Evolutionary conservation across 1,140 invertebrate species (phyloP).

Genomic region (Pseudomyrmex concolor): DNA sequence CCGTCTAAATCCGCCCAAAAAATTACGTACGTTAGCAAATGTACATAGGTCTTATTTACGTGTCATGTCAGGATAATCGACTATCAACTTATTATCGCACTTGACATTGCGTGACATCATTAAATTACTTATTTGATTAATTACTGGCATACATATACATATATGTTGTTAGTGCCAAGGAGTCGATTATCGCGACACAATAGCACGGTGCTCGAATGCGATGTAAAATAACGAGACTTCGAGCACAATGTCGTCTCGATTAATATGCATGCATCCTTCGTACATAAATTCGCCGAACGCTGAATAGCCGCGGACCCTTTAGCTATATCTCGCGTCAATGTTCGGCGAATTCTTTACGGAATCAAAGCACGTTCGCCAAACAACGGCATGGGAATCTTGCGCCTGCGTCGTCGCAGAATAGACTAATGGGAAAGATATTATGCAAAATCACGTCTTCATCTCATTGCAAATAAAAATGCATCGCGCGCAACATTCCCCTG

Average conservation of each 20-base stretch:
- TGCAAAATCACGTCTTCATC: conserved; percentile 39
- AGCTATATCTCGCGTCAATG: conserved; percentile 61
- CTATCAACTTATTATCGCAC: conserved; percentile 19
- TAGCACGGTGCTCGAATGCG: conserved; percentile 61
- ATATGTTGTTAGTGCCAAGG: conserved; percentile 7
- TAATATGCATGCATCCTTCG: conserved; percentile 65
- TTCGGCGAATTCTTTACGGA: conserved; percentile 62
- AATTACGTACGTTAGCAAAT: conserved; percentile 54
- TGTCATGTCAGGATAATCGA: conserved; percentile 65
- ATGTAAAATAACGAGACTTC: conserved; percentile 12
- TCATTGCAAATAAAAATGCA: conserved; percentile 8
- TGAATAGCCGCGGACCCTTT: conserved; percentile 56
- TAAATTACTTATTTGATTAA: conserved; percentile 49
- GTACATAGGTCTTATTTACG: neutral
- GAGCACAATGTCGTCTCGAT: conserved; percentile 69
- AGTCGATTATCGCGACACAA: conserved; percentile 64
- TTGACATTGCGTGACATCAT: neutral
- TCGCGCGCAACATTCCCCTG: conserved; percentile 13
- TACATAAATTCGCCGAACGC: conserved; percentile 62
- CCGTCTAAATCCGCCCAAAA: conserved; percentile 88
- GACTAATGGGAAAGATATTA: conserved; percentile 36
- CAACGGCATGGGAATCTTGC: conserved; percentile 60
- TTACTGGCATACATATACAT: neutral
- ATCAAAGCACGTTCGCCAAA: conserved; percentile 65
- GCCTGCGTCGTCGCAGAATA: conserved; percentile 13